Evolutionary conservation across 1,140 invertebrate species (phyloP).

Genomic region (Dryas iulia): DNA sequence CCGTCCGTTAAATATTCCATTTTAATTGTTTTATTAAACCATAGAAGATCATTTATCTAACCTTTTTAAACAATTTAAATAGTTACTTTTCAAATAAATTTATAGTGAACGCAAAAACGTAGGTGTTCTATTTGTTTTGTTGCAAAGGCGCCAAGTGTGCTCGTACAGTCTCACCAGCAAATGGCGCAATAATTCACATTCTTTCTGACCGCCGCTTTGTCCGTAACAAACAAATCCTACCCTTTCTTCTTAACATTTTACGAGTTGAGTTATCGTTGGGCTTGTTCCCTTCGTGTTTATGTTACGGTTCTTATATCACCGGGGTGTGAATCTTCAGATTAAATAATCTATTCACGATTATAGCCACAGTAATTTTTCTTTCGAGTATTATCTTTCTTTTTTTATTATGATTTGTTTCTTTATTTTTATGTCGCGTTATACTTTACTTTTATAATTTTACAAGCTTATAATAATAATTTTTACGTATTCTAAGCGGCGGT

Average conservation of each 20-base stretch:
- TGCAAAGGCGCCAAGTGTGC: constrained; percentile 7
- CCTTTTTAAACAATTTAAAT: neutral
- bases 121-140: constrained; percentile 6
- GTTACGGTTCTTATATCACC: constrained; percentile 20
- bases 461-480: too few species aligned
- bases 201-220: constrained; percentile 46
- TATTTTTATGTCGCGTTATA: neutral
- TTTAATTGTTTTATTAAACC: too few species aligned
- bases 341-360: constrained; percentile 25
- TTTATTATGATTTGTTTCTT: neutral
- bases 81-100: neutral
- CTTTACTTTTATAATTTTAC: too few species aligned
- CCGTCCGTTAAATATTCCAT: too few species aligned
- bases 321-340: constrained; percentile 7
- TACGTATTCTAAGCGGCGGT: too few species aligned
- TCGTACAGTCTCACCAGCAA: constrained; percentile 28
- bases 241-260: constrained; percentile 42
- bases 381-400: neutral
- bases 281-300: constrained; percentile 30
- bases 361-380: neutral
- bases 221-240: constrained; percentile 49
- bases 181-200: constrained; percentile 49
- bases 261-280: constrained; percentile 45
- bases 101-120: neutral
- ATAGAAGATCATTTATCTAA: too few species aligned